Percentiles rank a stretch among this genome's conserved stretches.
phyloP scores from a whole-genome alignment of 1,140 invertebrate genomes.

The Hirudo medicinalis region DNA sequence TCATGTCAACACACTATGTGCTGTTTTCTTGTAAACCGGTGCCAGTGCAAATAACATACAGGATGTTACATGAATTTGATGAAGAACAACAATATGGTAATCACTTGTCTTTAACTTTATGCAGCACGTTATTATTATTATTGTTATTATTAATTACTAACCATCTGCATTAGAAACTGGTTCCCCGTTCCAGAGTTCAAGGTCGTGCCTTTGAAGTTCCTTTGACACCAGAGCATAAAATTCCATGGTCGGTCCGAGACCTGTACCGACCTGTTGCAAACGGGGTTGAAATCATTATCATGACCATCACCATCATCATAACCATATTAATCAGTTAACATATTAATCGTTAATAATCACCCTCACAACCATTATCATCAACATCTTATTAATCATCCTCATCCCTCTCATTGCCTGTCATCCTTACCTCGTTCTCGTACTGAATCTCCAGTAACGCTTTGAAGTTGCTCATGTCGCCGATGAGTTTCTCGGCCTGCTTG shows the following conservation, averaged over 20 bases:
- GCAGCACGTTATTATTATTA: too few species aligned
- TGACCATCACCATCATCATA: background rate
- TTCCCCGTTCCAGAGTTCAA: slow-evolving; percentile 88
- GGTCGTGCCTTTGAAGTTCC: slow-evolving; percentile 78
- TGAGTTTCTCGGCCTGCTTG: slow-evolving; percentile 85
- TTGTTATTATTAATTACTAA: background rate
- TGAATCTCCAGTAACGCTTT: slow-evolving; percentile 86
- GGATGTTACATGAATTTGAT: too few species aligned
- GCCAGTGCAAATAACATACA: background rate
- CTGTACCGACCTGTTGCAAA: slow-evolving; percentile 71
- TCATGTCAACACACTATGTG: background rate
- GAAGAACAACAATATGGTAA: too few species aligned
- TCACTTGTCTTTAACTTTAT: too few species aligned
- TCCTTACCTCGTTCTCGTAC: slow-evolving; percentile 78
- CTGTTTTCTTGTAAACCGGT: background rate
- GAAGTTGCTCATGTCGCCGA: slow-evolving; percentile 78
- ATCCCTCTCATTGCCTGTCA: slow-evolving; percentile 24
- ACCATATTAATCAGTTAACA: too few species aligned
- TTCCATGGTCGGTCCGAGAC: slow-evolving; percentile 92
- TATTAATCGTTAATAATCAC: too few species aligned
- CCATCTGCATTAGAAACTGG: slow-evolving; percentile 41
- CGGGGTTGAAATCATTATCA: background rate
- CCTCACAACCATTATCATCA: background rate
- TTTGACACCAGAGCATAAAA: slow-evolving; percentile 92
- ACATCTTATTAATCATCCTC: slow-evolving; percentile 22